These are phyloP conservation scores for Epirrhoe tristata DNA, from an alignment of 2,888 invertebrate species.

Conservation along the genomic window DNA sequence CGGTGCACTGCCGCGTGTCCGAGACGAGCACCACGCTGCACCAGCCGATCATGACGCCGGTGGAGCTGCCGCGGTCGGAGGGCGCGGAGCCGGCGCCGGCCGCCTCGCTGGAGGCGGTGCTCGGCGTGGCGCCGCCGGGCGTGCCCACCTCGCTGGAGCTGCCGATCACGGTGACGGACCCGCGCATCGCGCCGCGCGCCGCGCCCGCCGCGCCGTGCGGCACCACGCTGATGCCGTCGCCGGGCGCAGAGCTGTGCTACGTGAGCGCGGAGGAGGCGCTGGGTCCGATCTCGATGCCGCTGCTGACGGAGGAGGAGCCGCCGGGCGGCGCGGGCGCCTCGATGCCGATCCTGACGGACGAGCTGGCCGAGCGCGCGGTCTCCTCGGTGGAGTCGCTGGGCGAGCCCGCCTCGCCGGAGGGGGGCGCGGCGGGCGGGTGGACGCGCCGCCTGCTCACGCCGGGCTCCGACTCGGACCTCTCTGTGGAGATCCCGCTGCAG, in stretches of 20 bases:
- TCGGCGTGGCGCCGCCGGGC: conserved; percentile 83
- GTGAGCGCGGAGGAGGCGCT: conserved; percentile 65
- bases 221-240: conserved; percentile 62
- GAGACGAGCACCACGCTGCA: conserved; percentile 91
- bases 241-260: conserved; percentile 70
- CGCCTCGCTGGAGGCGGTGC: conserved; percentile 81
- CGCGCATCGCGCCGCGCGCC: conserved; percentile 87
- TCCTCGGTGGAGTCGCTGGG: conserved; percentile 22
- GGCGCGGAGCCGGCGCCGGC: conserved; percentile 63
- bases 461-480: conserved; percentile 71
- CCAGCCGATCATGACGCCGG: conserved; percentile 93
- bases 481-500: conserved; percentile 75
- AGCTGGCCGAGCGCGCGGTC: conserved; percentile 57
- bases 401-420: conserved; percentile 45
- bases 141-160: conserved; percentile 90
- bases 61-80: conserved; percentile 88
- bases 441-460: conserved; percentile 69
- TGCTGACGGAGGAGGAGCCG: conserved; percentile 82
- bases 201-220: conserved; percentile 68
- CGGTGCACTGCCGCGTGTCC: conserved; percentile 86
- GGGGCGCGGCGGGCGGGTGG: conserved; percentile 67
- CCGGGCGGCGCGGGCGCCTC: conserved; percentile 56
- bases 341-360: conserved; percentile 78
- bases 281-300: conserved; percentile 85
- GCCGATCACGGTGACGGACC: conserved; percentile 91